Percentiles rank a stretch among this genome's conserved stretches.
Evolutionary conservation across 2,888 invertebrate species (phyloP).

Genomic region (Eudemis profundana): DNA sequence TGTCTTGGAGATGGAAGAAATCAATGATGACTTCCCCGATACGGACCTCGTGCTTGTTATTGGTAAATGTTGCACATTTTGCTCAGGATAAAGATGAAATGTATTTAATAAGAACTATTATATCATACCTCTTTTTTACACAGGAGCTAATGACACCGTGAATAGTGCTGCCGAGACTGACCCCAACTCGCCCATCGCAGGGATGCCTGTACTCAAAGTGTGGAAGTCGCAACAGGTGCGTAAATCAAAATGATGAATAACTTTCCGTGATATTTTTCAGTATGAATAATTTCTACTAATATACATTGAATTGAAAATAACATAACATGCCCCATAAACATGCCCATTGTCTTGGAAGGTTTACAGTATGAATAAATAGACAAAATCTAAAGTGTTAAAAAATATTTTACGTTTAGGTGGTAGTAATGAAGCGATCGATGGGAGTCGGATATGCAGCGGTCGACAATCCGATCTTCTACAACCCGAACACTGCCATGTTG

Average conservation of each 20-base stretch:
- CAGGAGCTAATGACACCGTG: slow-evolving; percentile 95
- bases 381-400: background rate
- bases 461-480: slow-evolving; percentile 97
- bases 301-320: background rate
- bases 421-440: slow-evolving; percentile 95
- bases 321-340: too few relatives aligned
- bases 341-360: too few relatives aligned
- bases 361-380: background rate
- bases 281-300: slow-evolving; percentile 9
- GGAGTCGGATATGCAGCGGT: slow-evolving; percentile 96
- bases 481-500: slow-evolving; percentile 94
- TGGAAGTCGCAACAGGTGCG: slow-evolving; percentile 93
- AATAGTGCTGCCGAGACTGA: slow-evolving; percentile 96
- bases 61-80: slow-evolving; percentile 64
- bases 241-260: too few relatives aligned
- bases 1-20: slow-evolving; percentile 96
- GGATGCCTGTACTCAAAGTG: slow-evolving; percentile 96
- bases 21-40: slow-evolving; percentile 93
- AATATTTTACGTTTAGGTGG: slow-evolving; percentile 83
- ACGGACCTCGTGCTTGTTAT: slow-evolving; percentile 95
- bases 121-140: slow-evolving; percentile 11
- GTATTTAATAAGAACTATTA: too few relatives aligned
- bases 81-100: too few relatives aligned
- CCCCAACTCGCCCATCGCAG: slow-evolving; percentile 95
- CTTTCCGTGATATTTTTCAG: slow-evolving; percentile 5